Evolutionary conservation across 2,113 vertebrate genomes (phyloP).

Genomic region (Pyxicephalus adspersus): DNA sequence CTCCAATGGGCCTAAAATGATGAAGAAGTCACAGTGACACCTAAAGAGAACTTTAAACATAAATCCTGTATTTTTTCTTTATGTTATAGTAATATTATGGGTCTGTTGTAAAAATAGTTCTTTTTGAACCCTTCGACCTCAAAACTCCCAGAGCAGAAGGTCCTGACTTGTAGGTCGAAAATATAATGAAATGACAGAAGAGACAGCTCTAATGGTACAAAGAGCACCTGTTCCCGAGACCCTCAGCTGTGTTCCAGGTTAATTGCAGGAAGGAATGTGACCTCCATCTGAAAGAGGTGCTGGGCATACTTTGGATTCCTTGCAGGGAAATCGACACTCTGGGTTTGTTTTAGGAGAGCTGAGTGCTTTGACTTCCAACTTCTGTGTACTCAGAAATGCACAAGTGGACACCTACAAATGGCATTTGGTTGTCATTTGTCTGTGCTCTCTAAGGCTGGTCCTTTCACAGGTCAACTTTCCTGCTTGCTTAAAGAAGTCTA

Average conservation of each 20-base stretch:
- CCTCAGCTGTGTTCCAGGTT: slow-evolving; percentile 50
- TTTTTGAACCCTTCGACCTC: too few species aligned
- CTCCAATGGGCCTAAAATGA: too few species aligned
- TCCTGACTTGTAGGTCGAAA: too few species aligned
- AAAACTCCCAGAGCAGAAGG: too few species aligned
- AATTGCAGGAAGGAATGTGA: slow-evolving; percentile 45
- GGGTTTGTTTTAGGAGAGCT: slow-evolving; percentile 22
- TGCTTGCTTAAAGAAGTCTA: too few species aligned
- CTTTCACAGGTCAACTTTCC: too few species aligned
- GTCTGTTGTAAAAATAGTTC: too few species aligned
- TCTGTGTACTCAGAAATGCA: neutral
- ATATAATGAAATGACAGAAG: too few species aligned
- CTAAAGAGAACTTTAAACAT: too few species aligned
- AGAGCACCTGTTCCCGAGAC: slow-evolving; percentile 37
- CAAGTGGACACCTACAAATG: slow-evolving; percentile 11
- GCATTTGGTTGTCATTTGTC: neutral
- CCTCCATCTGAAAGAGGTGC: slow-evolving; percentile 7
- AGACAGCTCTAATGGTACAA: neutral
- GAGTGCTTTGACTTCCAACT: slow-evolving; percentile 1
- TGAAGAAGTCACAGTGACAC: too few species aligned
- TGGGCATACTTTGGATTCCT: slow-evolving; percentile 32
- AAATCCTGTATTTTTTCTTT: too few species aligned
- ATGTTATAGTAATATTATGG: too few species aligned
- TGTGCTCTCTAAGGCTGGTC: neutral
- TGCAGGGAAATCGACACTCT: slow-evolving; percentile 17